phyloP scores from a whole-genome alignment of 2,797 vertebrate genomes.

The Cyprinodon diabolis region DNA sequence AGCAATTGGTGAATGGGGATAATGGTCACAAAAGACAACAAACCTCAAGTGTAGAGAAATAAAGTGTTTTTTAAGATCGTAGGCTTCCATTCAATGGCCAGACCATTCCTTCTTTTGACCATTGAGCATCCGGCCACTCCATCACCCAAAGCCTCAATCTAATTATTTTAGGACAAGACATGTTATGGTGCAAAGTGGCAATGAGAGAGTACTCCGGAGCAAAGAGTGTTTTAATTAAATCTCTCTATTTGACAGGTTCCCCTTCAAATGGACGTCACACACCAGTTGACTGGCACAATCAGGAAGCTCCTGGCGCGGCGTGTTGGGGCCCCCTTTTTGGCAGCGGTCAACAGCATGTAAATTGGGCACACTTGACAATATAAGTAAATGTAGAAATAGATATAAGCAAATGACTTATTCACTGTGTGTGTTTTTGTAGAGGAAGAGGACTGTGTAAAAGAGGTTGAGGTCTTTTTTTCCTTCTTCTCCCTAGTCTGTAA shows the following conservation, averaged over 20 bases:
- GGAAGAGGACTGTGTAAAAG: constrained; percentile 17
- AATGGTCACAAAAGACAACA: constrained; percentile 87
- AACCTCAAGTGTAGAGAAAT: constrained; percentile 87
- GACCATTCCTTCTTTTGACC: constrained; percentile 78
- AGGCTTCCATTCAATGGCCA: constrained; percentile 76
- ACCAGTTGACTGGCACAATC: constrained; percentile 70
- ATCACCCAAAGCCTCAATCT: constrained; percentile 77
- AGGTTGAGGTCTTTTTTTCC: constrained; percentile 25
- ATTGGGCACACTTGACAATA: constrained; percentile 36
- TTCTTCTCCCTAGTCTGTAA: constrained; percentile 42
- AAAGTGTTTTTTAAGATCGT: constrained; percentile 83
- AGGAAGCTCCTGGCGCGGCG: constrained; percentile 49
- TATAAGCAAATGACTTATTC: constrained; percentile 41
- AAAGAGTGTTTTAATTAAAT: constrained; percentile 84
- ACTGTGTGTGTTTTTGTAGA: constrained; percentile 34
- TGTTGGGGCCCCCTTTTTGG: constrained; percentile 22
- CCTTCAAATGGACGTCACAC: constrained; percentile 74
- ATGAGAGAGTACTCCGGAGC: constrained; percentile 76
- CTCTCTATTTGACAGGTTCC: constrained; percentile 76
- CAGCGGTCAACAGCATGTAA: constrained; percentile 45
- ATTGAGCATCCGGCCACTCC: constrained; percentile 75
- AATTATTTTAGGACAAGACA: constrained; percentile 84
- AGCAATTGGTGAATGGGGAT: constrained; percentile 80
- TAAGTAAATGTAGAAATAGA: constrained; percentile 28
- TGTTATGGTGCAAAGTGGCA: constrained; percentile 79